These are phyloP conservation scores for Barypeithes pellucidus DNA, from an alignment of 2,888 invertebrate species.

Conservation along the genomic window DNA sequence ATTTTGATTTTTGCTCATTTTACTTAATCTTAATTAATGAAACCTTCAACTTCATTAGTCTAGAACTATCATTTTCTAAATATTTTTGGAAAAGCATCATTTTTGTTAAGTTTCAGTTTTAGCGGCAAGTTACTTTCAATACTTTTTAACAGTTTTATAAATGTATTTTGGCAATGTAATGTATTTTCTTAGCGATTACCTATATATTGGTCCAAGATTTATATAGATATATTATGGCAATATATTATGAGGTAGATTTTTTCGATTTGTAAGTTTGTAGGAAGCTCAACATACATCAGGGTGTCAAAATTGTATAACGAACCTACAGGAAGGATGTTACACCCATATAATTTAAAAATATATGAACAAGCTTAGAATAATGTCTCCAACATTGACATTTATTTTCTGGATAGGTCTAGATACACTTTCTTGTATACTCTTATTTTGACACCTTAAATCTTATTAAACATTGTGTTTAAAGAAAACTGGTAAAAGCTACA, in stretches of 20 bases:
- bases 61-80: constrained; percentile 44
- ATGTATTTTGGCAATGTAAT: constrained; percentile 29
- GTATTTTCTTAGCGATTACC: constrained; percentile 12
- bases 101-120: constrained; percentile 21
- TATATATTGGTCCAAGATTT: constrained; percentile 46
- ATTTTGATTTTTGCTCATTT: constrained; percentile 72
- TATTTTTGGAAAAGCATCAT: constrained; percentile 46
- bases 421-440: background rate
- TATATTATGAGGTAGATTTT: constrained; percentile 53
- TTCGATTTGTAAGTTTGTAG: constrained; percentile 45
- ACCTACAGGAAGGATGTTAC: background rate
- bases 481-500: background rate
- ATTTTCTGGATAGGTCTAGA: background rate
- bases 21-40: constrained; percentile 54
- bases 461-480: background rate
- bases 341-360: too few species aligned
- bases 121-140: constrained; percentile 11
- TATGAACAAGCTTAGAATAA: background rate
- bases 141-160: constrained; percentile 3
- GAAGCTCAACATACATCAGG: constrained; percentile 37
- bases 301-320: constrained; percentile 2
- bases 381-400: background rate
- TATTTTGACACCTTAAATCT: constrained; percentile 4
- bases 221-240: constrained; percentile 49
- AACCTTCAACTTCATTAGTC: constrained; percentile 49